Percentiles rank a stretch among this genome's conserved stretches.
These are phyloP conservation scores for Exocentrus adspersus DNA, from an alignment of 2,888 invertebrate species.

Conservation along the genomic window DNA sequence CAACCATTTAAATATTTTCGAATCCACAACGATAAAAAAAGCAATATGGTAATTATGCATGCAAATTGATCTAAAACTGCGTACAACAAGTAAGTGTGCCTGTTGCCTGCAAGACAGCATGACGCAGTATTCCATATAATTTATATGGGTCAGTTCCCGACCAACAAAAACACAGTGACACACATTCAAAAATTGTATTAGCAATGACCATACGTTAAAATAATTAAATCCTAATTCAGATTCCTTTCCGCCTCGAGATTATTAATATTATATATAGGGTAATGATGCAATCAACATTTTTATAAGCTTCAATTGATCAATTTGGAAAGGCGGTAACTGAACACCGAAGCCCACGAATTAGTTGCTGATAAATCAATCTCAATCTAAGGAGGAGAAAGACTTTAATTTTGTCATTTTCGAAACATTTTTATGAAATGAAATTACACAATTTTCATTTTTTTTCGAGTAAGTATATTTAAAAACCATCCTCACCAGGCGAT, in stretches of 20 bases:
- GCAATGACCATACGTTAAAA: not conserved
- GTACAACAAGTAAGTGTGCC: not conserved
- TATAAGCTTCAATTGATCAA: not conserved
- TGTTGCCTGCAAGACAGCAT: no score
- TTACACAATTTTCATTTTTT: no score
- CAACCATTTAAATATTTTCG: no score
- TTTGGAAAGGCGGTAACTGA: not conserved
- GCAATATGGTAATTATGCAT: not conserved
- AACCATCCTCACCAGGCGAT: no score
- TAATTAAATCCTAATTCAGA: not conserved
- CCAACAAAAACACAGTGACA: not conserved
- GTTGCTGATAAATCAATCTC: not conserved
- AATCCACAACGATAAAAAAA: no score
- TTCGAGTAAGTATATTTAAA: no score
- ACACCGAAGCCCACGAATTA: not conserved
- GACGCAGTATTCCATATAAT: not conserved
- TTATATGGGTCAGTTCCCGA: not conserved
- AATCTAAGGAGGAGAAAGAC: no score
- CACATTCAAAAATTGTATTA: not conserved
- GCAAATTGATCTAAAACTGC: not conserved
- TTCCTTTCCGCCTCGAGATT: not conserved
- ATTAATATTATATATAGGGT: not conserved
- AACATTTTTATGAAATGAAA: no score
- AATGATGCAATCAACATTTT: not conserved
- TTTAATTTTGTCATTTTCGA: no score